Base-by-base conservation (phyloP, 2,888 invertebrate species). In the Ceramica pisi region DNA sequence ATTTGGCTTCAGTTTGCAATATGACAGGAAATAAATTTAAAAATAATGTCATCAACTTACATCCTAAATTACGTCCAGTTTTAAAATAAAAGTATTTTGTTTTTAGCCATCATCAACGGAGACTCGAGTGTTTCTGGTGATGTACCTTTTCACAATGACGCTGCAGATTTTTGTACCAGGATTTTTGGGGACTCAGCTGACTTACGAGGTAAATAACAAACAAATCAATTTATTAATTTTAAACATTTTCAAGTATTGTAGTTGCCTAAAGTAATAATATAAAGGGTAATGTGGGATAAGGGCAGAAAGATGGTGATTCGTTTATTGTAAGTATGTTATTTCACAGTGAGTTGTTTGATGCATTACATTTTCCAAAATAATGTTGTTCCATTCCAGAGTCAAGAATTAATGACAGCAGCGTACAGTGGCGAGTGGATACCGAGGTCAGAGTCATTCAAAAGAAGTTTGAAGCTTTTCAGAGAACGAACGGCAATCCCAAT, bases 361-460 rank as follows among this genome's bases (percentile, higher is more conserved):
- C 31, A 31, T 31, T 31, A 31, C 31, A 5, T 31, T 31, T 31
- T 31, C 31, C 6, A 31, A 31, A 31, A 31, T 31, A 3, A 31
- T 5, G 0, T 31, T 46, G 2, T 67, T 67, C 66, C 66, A 44
- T 89, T 89, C 55, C 78, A 94, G 94, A 92, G 93, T 82, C 75
- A 87, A 79, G 82, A 89, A 68, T 72, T 93, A 67, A 86, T 87
- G 26, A 87, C 86, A 61, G 91, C 93, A n/a, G 92, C 91, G 2
- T 94, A 94, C 79, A 86, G 86, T 62, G 84, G 88, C 74, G 92
- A 93, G 67, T 94, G 93, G 94, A 89, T 93, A 60, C 85, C 89
- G 7, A 87, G 90, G 73, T 90, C 90, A 5, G 87, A 90, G 72
- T 67, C 82, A 23, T 94, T 90, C 81, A 93, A 92, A 81, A 85